Percentiles rank a stretch among this genome's conserved stretches.
Conservation (phyloP, 2,888 invertebrate species). For the Eupithecia inturbata region DNA sequence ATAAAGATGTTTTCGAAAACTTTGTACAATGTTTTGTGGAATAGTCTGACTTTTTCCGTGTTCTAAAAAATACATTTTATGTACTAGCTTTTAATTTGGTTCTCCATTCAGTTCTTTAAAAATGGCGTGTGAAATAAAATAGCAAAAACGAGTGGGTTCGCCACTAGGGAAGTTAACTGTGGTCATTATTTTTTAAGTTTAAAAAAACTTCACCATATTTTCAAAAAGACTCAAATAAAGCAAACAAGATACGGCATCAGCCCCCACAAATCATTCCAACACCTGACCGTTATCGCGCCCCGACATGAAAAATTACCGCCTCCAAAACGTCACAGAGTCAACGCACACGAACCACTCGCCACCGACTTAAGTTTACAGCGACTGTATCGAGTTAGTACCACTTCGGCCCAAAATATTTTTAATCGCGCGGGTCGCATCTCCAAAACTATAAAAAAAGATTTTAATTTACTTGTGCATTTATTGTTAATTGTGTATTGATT, state of each 20-base stretch:
- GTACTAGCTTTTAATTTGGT: neutral
- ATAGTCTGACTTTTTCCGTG: neutral
- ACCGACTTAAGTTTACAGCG: neutral
- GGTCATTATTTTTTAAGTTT: neutral
- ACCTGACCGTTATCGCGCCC: conserved; percentile 80
- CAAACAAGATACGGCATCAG: conserved; percentile 39
- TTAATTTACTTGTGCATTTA: no score
- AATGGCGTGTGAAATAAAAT: neutral
- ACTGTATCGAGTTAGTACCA: neutral
- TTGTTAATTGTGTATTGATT: no score
- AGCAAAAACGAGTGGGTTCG: neutral
- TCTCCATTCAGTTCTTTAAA: neutral
- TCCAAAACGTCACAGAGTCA: conserved; percentile 61
- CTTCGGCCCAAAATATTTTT: neutral
- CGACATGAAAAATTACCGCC: conserved; percentile 80
- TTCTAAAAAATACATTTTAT: neutral
- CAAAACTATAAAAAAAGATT: no score
- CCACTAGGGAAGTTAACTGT: neutral
- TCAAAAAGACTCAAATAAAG: conserved; percentile 33
- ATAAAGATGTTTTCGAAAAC: conserved; percentile 48
- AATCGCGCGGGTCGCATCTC: no score
- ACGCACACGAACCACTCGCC: neutral
- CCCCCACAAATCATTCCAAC: conserved; percentile 79
- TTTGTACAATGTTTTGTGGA: conserved; percentile 1
- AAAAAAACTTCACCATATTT: conserved; percentile 15